Percentiles rank a stretch among this genome's conserved stretches.
Conservation (phyloP, 2,888 invertebrate genomes). For the Megamerina dolium region DNA sequence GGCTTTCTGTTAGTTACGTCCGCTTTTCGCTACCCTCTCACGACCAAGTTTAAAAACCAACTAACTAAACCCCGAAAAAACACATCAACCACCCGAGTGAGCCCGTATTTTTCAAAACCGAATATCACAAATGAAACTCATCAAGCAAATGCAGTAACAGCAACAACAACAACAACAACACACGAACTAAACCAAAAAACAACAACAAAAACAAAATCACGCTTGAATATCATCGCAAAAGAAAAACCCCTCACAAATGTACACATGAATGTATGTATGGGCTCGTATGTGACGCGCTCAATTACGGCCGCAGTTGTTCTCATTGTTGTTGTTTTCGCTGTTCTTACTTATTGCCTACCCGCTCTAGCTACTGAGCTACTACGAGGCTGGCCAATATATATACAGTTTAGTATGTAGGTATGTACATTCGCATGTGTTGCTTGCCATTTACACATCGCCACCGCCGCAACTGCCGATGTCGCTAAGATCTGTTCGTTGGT, state of each 20-base stretch:
- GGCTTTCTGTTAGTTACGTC: no score
- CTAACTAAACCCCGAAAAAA: no score
- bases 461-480: not conserved
- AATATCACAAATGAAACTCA: constrained; percentile 22
- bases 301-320: not conserved
- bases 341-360: constrained; percentile 7
- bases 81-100: constrained; percentile 27
- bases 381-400: no score
- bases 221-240: constrained; percentile 3
- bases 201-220: not conserved
- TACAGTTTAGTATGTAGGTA: no score
- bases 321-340: constrained; percentile 6
- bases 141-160: constrained; percentile 10
- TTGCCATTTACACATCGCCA: not conserved
- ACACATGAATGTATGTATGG: no score
- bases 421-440: not conserved
- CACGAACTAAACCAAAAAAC: constrained; percentile 2
- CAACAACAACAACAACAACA: constrained; percentile 10
- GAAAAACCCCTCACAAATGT: constrained; percentile 12
- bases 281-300: not conserved
- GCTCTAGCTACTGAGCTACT: constrained; percentile 8
- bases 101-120: constrained; percentile 22
- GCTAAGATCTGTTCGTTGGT: not conserved
- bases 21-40: constrained; percentile 46
- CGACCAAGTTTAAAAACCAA: constrained; percentile 48